These are phyloP conservation scores for Peromyscus nudipes DNA, from an alignment of 2,797 vertebrate species.

Conservation along the genomic window DNA sequence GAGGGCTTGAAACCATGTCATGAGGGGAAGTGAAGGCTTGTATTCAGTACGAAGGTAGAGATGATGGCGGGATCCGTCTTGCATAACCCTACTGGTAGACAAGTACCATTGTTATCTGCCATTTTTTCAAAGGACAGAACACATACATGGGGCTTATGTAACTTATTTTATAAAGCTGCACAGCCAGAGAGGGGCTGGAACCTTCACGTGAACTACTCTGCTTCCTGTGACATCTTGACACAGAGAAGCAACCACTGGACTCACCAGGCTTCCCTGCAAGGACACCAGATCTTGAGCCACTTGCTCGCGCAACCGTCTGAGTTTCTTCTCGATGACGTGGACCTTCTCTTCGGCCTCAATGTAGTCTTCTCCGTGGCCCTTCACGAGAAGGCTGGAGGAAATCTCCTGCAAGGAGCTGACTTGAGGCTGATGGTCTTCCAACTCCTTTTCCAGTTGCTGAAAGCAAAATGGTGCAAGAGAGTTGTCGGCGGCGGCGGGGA, in stretches of 20 bases:
- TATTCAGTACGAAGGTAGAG: background rate
- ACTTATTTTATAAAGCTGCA: background rate
- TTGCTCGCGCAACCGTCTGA: slow-evolving; percentile 91
- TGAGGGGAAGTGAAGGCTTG: background rate
- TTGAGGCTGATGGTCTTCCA: slow-evolving; percentile 88
- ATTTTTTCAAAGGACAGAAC: background rate
- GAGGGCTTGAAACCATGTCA: background rate
- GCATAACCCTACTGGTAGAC: background rate
- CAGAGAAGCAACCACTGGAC: slow-evolving; percentile 56
- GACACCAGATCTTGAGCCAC: slow-evolving; percentile 87
- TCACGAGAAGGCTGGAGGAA: slow-evolving; percentile 90
- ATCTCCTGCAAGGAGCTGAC: slow-evolving; percentile 92
- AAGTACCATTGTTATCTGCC: background rate
- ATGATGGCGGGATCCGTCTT: rapidly evolving
- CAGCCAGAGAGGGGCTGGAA: too few relatives aligned
- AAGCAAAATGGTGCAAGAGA: slow-evolving; percentile 40
- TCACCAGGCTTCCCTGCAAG: slow-evolving; percentile 90
- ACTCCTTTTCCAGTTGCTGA: slow-evolving; percentile 93
- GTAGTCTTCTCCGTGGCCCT: slow-evolving; percentile 90
- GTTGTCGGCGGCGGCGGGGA: background rate
- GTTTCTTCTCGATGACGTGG: slow-evolving; percentile 92
- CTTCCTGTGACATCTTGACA: background rate
- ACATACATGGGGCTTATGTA: background rate
- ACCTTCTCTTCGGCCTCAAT: slow-evolving; percentile 94
- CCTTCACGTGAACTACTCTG: rapidly evolving